A percentile compares a stretch with the other conserved stretches of the same genome.
phyloP scores from a whole-genome alignment of 1,140 invertebrate species.

The Drosophila melanogaster region DNA sequence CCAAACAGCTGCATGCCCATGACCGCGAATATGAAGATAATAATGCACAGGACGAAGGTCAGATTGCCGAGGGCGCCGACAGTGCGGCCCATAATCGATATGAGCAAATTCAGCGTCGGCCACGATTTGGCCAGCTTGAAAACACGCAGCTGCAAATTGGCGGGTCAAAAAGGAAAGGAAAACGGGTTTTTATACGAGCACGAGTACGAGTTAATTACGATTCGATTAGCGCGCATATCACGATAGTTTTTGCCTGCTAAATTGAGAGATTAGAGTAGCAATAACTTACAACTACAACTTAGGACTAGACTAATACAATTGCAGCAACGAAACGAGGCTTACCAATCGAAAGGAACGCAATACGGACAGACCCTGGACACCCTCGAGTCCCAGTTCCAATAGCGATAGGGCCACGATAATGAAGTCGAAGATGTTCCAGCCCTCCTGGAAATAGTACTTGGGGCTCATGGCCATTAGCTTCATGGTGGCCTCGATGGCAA shows the following conservation, averaged over 20 bases:
- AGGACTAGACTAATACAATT: conserved; percentile 1
- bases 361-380: conserved; percentile 97
- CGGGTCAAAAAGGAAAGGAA: conserved; percentile 22
- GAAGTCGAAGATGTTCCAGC: conserved; percentile 99
- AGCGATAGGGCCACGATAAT: conserved; percentile 98
- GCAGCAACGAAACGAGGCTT: conserved; percentile 84
- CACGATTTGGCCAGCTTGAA: conserved; percentile 99
- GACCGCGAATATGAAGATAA: conserved; percentile 99
- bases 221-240: neutral
- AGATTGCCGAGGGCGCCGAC: conserved; percentile 99
- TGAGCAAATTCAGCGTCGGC: conserved; percentile 98
- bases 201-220: conserved; percentile 3
- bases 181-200: neutral
- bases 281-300: conserved; percentile 26
- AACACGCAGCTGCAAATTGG: conserved; percentile 94
- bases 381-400: conserved; percentile 95
- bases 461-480: conserved; percentile 99
- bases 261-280: conserved; percentile 22
- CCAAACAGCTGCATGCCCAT: conserved; percentile 99
- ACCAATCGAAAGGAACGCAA: conserved; percentile 99
- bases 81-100: conserved; percentile 99
- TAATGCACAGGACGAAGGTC: conserved; percentile 98
- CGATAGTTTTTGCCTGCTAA: conserved; percentile 8
- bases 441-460: conserved; percentile 98
- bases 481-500: conserved; percentile 97